These are phyloP conservation scores for Cataglyphis cursor DNA, from an alignment of 2,888 invertebrate species.

Conservation along the genomic window DNA sequence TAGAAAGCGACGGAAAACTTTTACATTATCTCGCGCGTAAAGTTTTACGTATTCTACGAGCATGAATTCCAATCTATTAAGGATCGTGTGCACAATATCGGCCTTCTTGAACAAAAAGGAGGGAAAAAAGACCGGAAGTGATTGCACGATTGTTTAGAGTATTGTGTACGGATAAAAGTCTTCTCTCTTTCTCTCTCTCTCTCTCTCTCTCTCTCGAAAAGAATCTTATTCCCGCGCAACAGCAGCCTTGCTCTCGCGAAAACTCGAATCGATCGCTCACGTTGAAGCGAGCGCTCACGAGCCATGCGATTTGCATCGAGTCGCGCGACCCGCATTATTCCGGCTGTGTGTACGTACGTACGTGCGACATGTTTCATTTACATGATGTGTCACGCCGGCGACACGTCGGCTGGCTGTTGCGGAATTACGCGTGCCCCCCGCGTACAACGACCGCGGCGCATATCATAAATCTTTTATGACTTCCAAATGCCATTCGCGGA, in stretches of 20 bases:
- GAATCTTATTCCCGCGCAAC: background rate
- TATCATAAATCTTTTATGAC: conserved; percentile 58
- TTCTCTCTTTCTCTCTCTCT: background rate
- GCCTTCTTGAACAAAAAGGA: background rate
- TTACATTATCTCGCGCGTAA: conserved; percentile 63
- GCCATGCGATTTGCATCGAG: conserved; percentile 46
- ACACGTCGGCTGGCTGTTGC: conserved; percentile 53
- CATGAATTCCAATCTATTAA: conserved; percentile 68
- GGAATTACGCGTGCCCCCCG: conserved; percentile 48
- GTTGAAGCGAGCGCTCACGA: conserved; percentile 36
- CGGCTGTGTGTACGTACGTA: conserved; percentile 11
- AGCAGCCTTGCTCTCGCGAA: background rate
- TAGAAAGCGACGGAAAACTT: conserved; percentile 59
- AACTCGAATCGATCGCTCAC: conserved; percentile 35
- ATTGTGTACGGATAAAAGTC: background rate
- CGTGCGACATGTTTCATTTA: conserved; percentile 56
- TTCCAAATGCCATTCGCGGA: conserved; percentile 55
- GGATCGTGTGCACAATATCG: conserved; percentile 26
- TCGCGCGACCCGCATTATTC: conserved; percentile 48
- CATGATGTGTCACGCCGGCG: conserved; percentile 54
- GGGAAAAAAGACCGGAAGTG: background rate
- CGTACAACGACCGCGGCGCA: conserved; percentile 42
- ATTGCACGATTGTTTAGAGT: background rate
- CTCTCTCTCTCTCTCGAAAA: too few species aligned
- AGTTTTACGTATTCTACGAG: conserved; percentile 54